Evolutionary conservation across 2,797 vertebrate species (phyloP).

Genomic region (Triplophysa bombifrons): DNA sequence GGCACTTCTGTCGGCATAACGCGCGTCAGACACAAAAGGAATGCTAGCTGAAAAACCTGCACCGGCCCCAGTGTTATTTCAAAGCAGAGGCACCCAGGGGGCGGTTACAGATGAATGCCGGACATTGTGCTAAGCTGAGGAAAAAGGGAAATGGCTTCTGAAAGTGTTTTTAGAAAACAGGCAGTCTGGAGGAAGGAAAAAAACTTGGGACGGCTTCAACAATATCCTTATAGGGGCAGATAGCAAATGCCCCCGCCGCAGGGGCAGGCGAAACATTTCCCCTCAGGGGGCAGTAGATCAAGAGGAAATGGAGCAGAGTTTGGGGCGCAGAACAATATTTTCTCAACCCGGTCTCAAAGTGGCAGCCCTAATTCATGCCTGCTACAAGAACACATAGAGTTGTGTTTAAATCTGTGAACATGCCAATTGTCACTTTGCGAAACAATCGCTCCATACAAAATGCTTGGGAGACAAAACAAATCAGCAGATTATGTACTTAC

Average conservation of each 20-base stretch:
- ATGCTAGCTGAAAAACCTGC: constrained; percentile 12
- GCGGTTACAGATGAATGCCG: neutral
- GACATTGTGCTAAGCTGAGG: constrained; percentile 5
- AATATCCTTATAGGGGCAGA: constrained; percentile 39
- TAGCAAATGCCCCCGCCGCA: constrained; percentile 31
- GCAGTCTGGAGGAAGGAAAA: neutral
- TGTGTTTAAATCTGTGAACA: constrained; percentile 2
- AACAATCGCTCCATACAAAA: neutral
- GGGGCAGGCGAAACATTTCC: constrained; percentile 36
- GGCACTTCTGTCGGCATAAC: constrained; percentile 42
- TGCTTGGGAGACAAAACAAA: neutral
- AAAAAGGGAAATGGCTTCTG: constrained; percentile 23
- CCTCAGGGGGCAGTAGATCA: constrained; percentile 41
- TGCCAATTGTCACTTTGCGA: neutral
- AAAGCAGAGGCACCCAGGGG: neutral
- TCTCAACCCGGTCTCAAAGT: constrained; percentile 17
- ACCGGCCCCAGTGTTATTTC: constrained; percentile 8
- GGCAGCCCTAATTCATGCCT: constrained; percentile 3
- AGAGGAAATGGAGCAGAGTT: constrained; percentile 43
- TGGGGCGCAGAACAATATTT: constrained; percentile 41
- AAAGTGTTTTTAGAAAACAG: constrained; percentile 24
- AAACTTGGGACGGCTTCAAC: constrained; percentile 28
- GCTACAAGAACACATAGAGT: constrained; percentile 13
- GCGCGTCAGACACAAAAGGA: constrained; percentile 37
- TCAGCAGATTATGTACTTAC: neutral